phyloP scores from a whole-genome alignment of 2,797 vertebrate species.

The Sternotherus odoratus region DNA sequence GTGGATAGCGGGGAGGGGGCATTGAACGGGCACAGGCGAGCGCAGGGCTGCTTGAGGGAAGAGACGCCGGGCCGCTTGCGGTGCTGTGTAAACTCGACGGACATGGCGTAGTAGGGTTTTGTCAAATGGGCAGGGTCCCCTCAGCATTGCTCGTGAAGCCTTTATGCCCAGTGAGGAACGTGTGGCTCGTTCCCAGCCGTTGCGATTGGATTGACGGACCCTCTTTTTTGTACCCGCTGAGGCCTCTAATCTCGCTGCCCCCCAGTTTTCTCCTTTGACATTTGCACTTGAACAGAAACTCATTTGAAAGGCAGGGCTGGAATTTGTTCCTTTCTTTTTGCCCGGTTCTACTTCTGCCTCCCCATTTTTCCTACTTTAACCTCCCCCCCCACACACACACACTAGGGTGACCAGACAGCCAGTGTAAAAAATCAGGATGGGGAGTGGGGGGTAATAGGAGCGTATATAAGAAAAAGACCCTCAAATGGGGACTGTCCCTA shows the following conservation, averaged over 20 bases:
- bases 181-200: background rate
- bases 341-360: background rate
- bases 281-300: background rate
- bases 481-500: too few species aligned
- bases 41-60: background rate
- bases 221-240: background rate
- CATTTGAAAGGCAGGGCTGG: constrained; percentile 20
- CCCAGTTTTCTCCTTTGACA: background rate
- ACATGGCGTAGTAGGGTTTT: constrained; percentile 15
- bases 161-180: background rate
- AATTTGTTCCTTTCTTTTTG: background rate
- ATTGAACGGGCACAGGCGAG: background rate
- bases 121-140: background rate
- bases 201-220: background rate
- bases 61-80: background rate
- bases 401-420: too few species aligned
- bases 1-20: background rate
- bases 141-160: constrained; percentile 6
- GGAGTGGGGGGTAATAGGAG: too few species aligned
- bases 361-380: background rate
- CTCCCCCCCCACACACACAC: constrained; percentile 26
- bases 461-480: too few species aligned
- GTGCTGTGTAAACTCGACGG: background rate
- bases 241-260: background rate
- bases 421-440: too few species aligned